These are phyloP conservation scores for Tetranychus piercei DNA, from an alignment of 2,888 invertebrate species.

Conservation along the genomic window DNA sequence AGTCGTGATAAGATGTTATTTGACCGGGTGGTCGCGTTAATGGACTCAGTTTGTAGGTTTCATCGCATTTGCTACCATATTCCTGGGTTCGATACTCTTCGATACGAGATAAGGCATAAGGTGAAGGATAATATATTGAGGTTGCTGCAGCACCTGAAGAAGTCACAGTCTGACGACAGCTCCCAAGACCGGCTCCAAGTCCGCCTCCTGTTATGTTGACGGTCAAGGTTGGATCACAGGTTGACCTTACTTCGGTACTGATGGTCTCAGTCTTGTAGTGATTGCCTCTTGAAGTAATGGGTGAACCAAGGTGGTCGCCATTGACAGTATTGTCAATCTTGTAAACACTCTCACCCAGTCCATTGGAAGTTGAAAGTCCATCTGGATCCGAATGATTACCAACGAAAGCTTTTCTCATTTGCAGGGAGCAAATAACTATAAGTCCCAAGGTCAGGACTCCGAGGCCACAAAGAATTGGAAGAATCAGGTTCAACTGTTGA, in stretches of 20 bases:
- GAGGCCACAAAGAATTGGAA: constrained; percentile 9
- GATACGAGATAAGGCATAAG: constrained; percentile 5
- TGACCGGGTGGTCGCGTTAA: background rate
- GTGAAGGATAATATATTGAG: constrained; percentile 8
- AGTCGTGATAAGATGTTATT: background rate
- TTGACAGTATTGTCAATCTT: background rate
- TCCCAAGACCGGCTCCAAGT: background rate
- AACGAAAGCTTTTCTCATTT: background rate
- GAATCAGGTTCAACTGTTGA: constrained; percentile 6
- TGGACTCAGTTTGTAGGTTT: background rate
- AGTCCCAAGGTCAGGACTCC: background rate
- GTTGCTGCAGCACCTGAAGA: background rate
- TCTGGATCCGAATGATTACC: background rate
- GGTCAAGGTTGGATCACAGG: background rate
- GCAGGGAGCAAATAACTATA: background rate
- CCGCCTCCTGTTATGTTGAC: background rate
- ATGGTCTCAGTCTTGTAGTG: background rate
- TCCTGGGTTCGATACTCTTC: background rate
- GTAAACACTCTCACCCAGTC: background rate
- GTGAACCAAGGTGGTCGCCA: background rate
- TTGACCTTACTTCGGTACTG: background rate
- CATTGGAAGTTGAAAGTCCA: background rate
- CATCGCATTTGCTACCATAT: background rate
- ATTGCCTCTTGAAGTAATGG: background rate
- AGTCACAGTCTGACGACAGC: background rate